Evolutionary conservation across 2,888 invertebrate species (phyloP), one percentile per base, ranked within the genome.

Genomic region (Pelosia muscerda): DNA sequence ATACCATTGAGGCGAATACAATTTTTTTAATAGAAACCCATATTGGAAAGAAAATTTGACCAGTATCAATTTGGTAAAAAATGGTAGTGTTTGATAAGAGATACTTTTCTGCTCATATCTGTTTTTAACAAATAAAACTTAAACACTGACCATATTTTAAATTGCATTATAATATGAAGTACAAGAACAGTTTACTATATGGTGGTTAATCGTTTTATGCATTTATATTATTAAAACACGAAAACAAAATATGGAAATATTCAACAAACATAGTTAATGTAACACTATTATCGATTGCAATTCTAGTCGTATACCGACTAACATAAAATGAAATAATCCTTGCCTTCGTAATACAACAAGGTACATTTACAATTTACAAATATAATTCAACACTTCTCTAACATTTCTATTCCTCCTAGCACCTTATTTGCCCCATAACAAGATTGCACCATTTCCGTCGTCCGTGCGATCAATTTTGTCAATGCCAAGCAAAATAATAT

Each of bases 401-500:
- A 49, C 1, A 49, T 56, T 64, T 42, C 26, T 22, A 42, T 55
- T 38, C 26, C 23, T 13, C 54, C 23, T 34, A 65, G 23, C n/a
- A 61, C 22, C 22, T 38, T 22, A 55, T 49, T 22, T 49, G 15
- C 25, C 28, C 34, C 60, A 53, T n/a, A 38, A 66, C 5, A 55
- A 63, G 26, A 77, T 80, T 58, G 19, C 26, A 68, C 73, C 69
- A 75, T 71, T 66, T 53, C 61, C 61, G 56, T 26, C 73, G 49
- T 57, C 22, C 62, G 42, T 57, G 54, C 59, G 31, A 34, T 60
- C 67, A 69, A 77, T 77, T 75, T 69, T 26, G 64, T 62, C 63
- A 62, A 62, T 68, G 59, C 64, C 77, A 66, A 63, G 49, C 78
- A 71, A 79, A 79, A 79, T 78, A 75, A 70, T 73, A 80, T 79